Evolutionary conservation across 92 coral and sea anemone species (phyloP), one percentile per base, ranked within the genome.

Genomic region (Epizoanthus scotinus): DNA sequence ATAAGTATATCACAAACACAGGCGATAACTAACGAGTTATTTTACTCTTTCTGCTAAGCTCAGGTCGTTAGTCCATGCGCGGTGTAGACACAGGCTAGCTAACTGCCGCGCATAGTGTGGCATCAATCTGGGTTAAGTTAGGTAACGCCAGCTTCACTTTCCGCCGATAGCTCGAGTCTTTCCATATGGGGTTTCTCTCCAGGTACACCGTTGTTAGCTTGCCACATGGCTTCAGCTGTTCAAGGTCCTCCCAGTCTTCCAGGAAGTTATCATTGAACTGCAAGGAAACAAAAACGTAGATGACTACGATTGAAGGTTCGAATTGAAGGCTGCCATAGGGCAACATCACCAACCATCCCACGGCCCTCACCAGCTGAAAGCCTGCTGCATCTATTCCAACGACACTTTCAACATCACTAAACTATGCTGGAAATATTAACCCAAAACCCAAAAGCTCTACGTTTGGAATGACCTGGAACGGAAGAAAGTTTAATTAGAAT

Each of bases 61-160:
- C 40, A 34, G 40, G 15, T 3, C 17, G 15, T 47, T 47, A 47
- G 78, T 53, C 14, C 2, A 8, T 15, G 54, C 14, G 3, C 27
- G 3, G n/a, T 26, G 53, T 18, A 25, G 25, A 52, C 28, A 29
- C 31, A 15, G 1, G 42, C 70, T 29, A 29, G 44, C 50, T 73
- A 73, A 38, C 68, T 25, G 27, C 54, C 24, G 52, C 38, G 27
- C 97, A 93, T 25, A 96, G 68, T 1, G 99, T 96, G 21, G 99
- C 99, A 36, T 96, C 99, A 28, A 96, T 91, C 81, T 96, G 98
- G 52, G 90, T 93, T 22, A 96, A 82, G 29, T 75, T 87, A 17
- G 99, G 99, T 34, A 96, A 52, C 21, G 98, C 94, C 10, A 96
- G 99, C 78, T 89, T 96, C 24, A 96, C 91, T 85, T 96, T 96